Base-by-base conservation (phyloP, 2,888 invertebrate genomes). In the Dioctria rufipes region DNA sequence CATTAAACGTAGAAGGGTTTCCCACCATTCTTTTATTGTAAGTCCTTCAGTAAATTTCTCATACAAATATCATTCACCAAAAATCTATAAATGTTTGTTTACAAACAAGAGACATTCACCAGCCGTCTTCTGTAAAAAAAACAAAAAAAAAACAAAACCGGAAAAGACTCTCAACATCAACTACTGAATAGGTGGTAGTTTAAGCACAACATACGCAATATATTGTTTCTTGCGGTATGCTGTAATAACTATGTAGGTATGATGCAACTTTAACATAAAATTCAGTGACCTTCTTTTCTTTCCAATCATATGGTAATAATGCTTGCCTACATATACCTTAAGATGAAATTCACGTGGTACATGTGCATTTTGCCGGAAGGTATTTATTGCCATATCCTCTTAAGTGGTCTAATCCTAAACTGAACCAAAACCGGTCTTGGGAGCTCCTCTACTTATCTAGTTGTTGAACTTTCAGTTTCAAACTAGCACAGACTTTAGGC, bases 251-350 rank as follows among this genome's bases (percentile, higher is more conserved):
- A 25, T 25, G 25, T 25, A 25, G 25, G 0, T 25, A 60, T 75
- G 73, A 75, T 75, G 73, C 73, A 75, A 75, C 25, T 75, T 75
- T n/a, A 42, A 25, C 37, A 69, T 51, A 42, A 75, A 73, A 60
- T 60, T 75, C 40, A 25, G 60, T 75, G 73, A 75, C 73, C 73
- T 75, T 75, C 73, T 75, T 75, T 75, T 46, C 25, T 2, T 25
- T 25, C 5, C n/a, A 42, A 54, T 25, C 42, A 75, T 58, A 75
- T 75, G 42, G 73, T 60, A 75, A 60, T 60, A 63, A 6, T 49
- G 60, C 54, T 60, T 25, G 25, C 25, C 25, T 25, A 25, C 25
- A 25, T 25, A 25, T 25, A 25, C 25, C 25, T 25, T 25, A 25
- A 46, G 37, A 67, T 46, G 13, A 54, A 73, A 69, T 25, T 43